Conservation (phyloP, 2,797 vertebrate genomes). For the Oceanodroma leucorhoa region DNA sequence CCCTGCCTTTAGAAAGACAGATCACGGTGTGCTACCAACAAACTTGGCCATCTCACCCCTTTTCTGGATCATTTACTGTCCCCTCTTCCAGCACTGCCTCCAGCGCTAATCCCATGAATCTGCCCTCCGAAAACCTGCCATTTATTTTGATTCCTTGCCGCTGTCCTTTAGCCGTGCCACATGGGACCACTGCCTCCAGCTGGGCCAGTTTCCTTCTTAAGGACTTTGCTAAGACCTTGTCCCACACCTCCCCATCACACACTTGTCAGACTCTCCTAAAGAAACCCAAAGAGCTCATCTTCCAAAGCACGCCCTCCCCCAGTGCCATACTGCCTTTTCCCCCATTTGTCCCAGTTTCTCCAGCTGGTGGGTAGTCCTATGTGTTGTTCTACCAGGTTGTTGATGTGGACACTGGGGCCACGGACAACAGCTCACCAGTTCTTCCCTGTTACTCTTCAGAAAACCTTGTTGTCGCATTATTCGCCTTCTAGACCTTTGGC, state of each 20-base stretch:
- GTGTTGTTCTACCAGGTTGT: background rate
- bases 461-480: background rate
- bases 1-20: background rate
- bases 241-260: background rate
- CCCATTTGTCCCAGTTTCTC: background rate
- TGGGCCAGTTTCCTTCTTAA: background rate
- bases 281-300: background rate
- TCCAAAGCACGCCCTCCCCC: background rate
- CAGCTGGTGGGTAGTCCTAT: background rate
- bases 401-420: rapidly evolving
- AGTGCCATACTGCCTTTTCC: rapidly evolving
- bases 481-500: background rate
- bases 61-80: background rate
- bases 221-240: background rate
- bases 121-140: background rate
- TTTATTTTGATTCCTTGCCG: background rate
- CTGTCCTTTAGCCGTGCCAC: background rate
- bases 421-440: background rate
- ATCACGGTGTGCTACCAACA: background rate
- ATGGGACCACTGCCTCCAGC: background rate
- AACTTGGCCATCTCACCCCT: background rate
- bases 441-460: background rate
- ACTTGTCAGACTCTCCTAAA: background rate
- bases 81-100: background rate
- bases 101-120: background rate